phyloP scores from a whole-genome alignment of 2,888 invertebrate genomes.

The Heliconius sara region DNA sequence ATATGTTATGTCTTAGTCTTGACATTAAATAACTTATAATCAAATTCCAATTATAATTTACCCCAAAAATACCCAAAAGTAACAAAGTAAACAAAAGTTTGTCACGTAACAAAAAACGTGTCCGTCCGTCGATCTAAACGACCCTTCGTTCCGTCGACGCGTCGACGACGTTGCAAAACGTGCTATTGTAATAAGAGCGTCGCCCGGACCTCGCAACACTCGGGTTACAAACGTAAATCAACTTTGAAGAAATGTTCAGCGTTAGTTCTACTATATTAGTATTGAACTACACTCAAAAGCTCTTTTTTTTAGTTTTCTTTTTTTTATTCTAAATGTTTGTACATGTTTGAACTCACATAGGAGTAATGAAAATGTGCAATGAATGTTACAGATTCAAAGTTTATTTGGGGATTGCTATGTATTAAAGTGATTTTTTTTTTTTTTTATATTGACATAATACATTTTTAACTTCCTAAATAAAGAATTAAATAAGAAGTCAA shows the following conservation, averaged over 20 bases:
- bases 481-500: no score
- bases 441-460: no score
- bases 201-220: constrained; percentile 28
- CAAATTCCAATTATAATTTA: background rate
- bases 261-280: background rate
- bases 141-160: constrained; percentile 26
- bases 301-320: background rate
- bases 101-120: constrained; percentile 21
- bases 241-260: constrained; percentile 19
- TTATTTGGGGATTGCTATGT: no score
- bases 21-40: no score
- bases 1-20: no score
- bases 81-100: background rate
- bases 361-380: background rate
- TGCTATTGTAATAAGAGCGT: constrained; percentile 46
- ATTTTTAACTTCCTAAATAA: no score
- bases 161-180: constrained; percentile 42
- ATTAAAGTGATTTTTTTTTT: no score
- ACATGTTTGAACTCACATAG: background rate
- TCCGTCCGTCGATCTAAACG: constrained; percentile 26
- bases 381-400: background rate
- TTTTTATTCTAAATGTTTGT: background rate
- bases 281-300: no score
- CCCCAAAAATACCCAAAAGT: background rate
- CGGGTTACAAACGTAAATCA: constrained; percentile 36